Base-by-base conservation (phyloP, 2,888 invertebrate genomes). In the Scaptomyza cyrtandrae region DNA sequence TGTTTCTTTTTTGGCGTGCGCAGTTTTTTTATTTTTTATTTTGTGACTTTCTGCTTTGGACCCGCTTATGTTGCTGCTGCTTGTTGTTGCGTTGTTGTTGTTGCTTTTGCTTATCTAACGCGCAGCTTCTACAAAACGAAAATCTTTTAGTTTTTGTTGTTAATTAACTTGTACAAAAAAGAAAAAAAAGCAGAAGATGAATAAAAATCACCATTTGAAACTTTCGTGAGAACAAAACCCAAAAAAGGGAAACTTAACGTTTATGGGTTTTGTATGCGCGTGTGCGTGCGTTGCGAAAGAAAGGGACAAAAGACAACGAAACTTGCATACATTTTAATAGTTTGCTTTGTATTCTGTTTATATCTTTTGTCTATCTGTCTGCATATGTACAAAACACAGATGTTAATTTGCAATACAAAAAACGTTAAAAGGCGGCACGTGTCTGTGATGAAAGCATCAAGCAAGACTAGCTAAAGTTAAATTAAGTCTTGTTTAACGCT, bases 1-100 rank as follows among this genome's bases (percentile, higher is more conserved):
- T 84, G 83, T 83, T 86, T 86, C 82, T 84, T 82, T 81, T 85
- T 86, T 64, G 73, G 85, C 81, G 85, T 86, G 83, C 86, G 86
- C 80, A 87, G 79, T 83, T 73, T 74, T 75, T 82, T 65, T 67
- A n/a, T 55, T 56, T 56, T 0, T 24, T 24, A 2, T 24, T 24
- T 67, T 67, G 76, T 62, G 72, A 61, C 68, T 70, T 79, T 75
- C 58, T 63, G 86, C 73, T 77, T 75, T 80, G 66, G 57, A 56
- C 44, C 27, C 58, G 24, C 54, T 65, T 45, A 48, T 58, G 37
- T 48, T 57, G 49, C 54, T 44, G 24, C 19, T 19, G 19, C 19
- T 19, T 19, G 19, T 3, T 3, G 54, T 44, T n/a, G n/a, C 71
- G 48, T 54, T 68, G 71, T 49, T 73, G 48, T 59, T 71, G 64